These are phyloP conservation scores for Rhodinocichla rosea DNA, from an alignment of 2,113 vertebrate genomes.

Conservation along the genomic window DNA sequence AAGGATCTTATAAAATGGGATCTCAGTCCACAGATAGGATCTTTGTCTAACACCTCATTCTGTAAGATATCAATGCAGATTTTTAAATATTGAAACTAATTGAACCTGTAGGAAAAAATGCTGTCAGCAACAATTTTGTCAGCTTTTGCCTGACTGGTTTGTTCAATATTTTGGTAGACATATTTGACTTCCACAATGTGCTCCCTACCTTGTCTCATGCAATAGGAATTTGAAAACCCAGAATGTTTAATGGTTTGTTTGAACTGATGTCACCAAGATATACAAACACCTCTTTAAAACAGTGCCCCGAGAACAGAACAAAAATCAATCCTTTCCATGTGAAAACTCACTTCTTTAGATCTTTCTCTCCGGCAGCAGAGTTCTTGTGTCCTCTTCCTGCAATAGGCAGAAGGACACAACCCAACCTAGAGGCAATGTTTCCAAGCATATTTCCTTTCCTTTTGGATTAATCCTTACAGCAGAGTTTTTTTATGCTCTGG, in stretches of 20 bases:
- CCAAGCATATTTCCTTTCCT: neutral
- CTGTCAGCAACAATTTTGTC: neutral
- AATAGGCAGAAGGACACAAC: neutral
- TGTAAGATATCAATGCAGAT: neutral
- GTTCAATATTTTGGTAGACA: neutral
- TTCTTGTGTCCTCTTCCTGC: neutral
- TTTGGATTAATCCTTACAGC: neutral
- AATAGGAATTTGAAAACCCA: neutral
- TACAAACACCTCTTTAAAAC: constrained; percentile 40
- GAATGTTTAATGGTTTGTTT: neutral
- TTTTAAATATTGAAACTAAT: neutral
- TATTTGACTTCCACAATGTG: neutral
- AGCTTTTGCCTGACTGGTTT: neutral
- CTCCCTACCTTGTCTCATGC: neutral
- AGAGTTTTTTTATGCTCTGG: neutral
- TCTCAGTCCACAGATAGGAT: neutral
- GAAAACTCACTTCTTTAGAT: neutral
- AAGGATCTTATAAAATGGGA: neutral
- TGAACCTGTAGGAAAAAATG: neutral
- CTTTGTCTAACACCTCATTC: neutral
- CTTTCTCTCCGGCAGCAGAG: neutral
- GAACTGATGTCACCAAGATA: neutral
- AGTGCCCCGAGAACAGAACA: neutral
- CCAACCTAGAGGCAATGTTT: neutral
- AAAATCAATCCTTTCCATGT: neutral